Percentiles rank a stretch among this genome's conserved stretches.
Evolutionary conservation across 1,140 invertebrate genomes (phyloP).

Genomic region (Scaptomyza pallida): DNA sequence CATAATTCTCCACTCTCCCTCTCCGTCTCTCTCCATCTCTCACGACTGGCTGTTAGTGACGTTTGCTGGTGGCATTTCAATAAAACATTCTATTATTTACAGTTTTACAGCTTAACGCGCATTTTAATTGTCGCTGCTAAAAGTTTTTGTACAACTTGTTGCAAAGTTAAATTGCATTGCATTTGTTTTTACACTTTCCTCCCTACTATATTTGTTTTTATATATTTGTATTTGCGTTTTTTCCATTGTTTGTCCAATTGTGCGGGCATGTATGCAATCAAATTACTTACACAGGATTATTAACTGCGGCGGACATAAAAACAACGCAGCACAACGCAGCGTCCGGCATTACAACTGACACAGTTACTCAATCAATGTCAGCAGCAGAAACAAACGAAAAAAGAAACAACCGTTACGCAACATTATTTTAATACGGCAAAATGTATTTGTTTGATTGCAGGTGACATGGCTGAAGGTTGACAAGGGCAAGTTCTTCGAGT

Average conservation of each 20-base stretch:
- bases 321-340: conserved; percentile 4
- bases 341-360: conserved; percentile 37
- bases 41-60: not conserved
- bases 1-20: not conserved
- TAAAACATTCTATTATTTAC: conserved; percentile 76
- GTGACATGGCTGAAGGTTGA: conserved; percentile 89
- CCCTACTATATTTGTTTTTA: not conserved
- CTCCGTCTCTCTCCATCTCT: too few species aligned
- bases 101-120: conserved; percentile 74
- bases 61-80: conserved; percentile 57
- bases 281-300: conserved; percentile 38
- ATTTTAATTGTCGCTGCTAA: conserved; percentile 54
- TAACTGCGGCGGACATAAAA: conserved; percentile 14
- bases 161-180: conserved; percentile 69
- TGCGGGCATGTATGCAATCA: conserved; percentile 7
- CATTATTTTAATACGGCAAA: conserved; percentile 58
- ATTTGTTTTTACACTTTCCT: conserved; percentile 22
- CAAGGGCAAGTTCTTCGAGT: conserved; percentile 90
- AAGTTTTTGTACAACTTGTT: conserved; percentile 64
- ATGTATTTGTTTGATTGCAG: conserved; percentile 67
- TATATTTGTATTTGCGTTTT: conserved; percentile 2
- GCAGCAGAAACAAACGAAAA: conserved; percentile 24
- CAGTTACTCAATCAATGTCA: conserved; percentile 75
- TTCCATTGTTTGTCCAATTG: conserved; percentile 5
- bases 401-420: not conserved